Conservation (phyloP, 1,140 invertebrate genomes). For the Spodoptera frugiperda region DNA sequence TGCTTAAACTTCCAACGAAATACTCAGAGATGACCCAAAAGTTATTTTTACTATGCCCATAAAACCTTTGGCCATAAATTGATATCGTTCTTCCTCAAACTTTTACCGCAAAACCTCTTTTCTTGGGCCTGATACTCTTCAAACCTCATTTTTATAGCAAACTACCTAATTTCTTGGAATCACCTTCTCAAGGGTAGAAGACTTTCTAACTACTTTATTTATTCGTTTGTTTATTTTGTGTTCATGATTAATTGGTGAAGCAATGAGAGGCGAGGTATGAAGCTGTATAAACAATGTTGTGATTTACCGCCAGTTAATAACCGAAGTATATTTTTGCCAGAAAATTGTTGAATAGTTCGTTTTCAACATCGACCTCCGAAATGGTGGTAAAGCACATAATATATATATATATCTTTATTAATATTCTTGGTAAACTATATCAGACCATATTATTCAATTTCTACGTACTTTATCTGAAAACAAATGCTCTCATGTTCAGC, state of each 20-base stretch:
- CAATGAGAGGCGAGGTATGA: neutral
- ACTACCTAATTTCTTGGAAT: conserved; percentile 9
- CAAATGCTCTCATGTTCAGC: too few species aligned
- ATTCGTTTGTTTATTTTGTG: neutral
- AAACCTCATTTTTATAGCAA: conserved; percentile 36
- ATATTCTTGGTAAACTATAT: too few species aligned
- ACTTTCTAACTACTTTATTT: conserved; percentile 1
- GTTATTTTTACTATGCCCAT: conserved; percentile 51
- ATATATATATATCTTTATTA: too few species aligned
- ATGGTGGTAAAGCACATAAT: too few species aligned
- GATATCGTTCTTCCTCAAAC: conserved; percentile 45
- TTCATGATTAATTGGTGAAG: conserved; percentile 13
- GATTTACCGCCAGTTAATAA: too few species aligned
- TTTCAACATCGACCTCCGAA: too few species aligned
- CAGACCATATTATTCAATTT: too few species aligned
- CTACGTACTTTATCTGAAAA: too few species aligned
- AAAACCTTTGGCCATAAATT: conserved; percentile 52
- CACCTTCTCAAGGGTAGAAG: neutral
- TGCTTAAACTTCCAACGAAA: conserved; percentile 38
- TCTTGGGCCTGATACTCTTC: conserved; percentile 7
- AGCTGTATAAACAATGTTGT: too few species aligned
- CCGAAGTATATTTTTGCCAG: too few species aligned
- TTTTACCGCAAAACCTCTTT: conserved; percentile 30
- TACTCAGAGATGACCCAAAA: conserved; percentile 42
- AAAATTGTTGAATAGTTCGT: too few species aligned